Percentiles rank a stretch among this genome's conserved stretches.
Conservation (phyloP, 2,797 vertebrate genomes). For the Pterois miles region DNA sequence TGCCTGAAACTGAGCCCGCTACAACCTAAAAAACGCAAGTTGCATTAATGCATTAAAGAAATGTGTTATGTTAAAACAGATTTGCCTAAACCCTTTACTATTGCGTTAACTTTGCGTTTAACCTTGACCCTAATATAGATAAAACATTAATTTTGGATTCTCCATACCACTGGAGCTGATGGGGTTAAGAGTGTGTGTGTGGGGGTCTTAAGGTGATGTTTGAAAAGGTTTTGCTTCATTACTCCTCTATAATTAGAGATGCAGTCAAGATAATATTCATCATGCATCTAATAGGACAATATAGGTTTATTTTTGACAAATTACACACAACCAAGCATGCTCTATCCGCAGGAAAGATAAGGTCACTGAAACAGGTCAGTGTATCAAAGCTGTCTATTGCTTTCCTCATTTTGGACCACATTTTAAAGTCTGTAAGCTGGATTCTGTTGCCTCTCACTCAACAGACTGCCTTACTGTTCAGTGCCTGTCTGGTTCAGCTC, state of each 20-base stretch:
- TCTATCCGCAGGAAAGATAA: slow-evolving; percentile 15
- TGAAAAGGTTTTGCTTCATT: slow-evolving; percentile 52
- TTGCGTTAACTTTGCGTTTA: too few relatives aligned
- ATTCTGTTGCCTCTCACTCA: slow-evolving; percentile 44
- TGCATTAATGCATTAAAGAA: too few relatives aligned
- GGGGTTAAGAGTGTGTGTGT: slow-evolving; percentile 40
- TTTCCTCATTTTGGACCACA: background rate
- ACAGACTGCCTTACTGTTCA: slow-evolving; percentile 42
- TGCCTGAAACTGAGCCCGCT: too few relatives aligned
- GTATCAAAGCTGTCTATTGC: background rate
- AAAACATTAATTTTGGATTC: too few relatives aligned
- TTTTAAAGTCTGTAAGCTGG: slow-evolving; percentile 25
- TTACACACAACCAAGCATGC: background rate
- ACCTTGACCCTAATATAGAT: too few relatives aligned
- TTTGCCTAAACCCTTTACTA: too few relatives aligned
- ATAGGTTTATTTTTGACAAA: slow-evolving; percentile 13
- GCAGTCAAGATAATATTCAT: slow-evolving; percentile 18
- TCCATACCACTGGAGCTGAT: slow-evolving; percentile 16
- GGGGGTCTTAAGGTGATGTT: slow-evolving; percentile 42
- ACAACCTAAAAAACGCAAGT: too few relatives aligned
- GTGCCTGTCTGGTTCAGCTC: slow-evolving; percentile 56
- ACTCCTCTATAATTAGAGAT: slow-evolving; percentile 14
- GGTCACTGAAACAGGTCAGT: background rate
- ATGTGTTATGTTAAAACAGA: too few relatives aligned
- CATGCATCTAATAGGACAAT: slow-evolving; percentile 30